Percentiles rank a stretch among this genome's conserved stretches.
These are phyloP conservation scores for Psylliodes chrysocephalus DNA, from an alignment of 2,888 invertebrate species.

Conservation along the genomic window DNA sequence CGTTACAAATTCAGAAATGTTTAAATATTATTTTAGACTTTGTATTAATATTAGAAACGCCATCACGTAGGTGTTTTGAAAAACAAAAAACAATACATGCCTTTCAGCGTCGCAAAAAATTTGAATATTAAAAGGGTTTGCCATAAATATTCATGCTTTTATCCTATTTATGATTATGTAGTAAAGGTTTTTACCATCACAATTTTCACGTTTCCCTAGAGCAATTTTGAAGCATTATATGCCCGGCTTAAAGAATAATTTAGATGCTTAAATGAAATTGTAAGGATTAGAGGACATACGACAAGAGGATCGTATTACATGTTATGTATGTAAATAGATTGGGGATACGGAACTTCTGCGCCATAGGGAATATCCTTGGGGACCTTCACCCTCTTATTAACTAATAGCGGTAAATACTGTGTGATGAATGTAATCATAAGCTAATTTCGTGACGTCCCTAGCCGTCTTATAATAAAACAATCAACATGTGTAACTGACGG, in stretches of 20 bases:
- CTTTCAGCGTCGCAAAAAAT: no score
- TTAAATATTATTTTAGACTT: no score
- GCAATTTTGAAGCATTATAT: not conserved
- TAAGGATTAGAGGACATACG: conserved; percentile 42
- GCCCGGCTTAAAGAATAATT: not conserved
- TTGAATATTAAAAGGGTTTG: no score
- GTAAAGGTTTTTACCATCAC: not conserved
- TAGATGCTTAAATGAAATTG: conserved; percentile 6
- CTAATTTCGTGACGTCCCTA: conserved; percentile 60
- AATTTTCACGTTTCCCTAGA: conserved; percentile 3
- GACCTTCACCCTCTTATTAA: conserved; percentile 62
- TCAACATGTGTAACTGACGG: conserved; percentile 56
- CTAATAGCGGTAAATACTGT: conserved; percentile 66
- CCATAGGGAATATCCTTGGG: conserved; percentile 54
- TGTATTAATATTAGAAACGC: no score
- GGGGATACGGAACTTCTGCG: conserved; percentile 46
- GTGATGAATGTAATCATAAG: conserved; percentile 65
- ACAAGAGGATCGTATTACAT: conserved; percentile 57
- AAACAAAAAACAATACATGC: no score
- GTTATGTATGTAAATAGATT: conserved; percentile 59
- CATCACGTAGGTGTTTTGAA: no score
- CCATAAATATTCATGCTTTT: no score
- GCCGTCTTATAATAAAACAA: conserved; percentile 56
- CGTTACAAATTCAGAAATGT: no score
- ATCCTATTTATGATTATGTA: no score